Evolutionary conservation across 1,140 invertebrate genomes (phyloP).

Genomic region (Manduca sexta): DNA sequence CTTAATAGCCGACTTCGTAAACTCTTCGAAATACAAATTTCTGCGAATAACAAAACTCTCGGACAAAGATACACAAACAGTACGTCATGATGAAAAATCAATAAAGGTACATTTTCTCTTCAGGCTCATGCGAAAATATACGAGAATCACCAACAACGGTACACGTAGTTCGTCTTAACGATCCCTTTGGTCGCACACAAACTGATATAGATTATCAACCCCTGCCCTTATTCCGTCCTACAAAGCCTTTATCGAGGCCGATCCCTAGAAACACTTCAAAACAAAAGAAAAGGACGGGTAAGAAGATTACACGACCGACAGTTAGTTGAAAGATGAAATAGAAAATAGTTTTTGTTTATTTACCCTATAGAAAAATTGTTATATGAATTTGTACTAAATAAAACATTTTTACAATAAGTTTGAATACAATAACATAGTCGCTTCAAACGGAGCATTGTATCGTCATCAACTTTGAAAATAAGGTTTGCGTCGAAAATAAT

Average conservation of each 20-base stretch:
- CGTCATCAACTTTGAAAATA: constrained; percentile 31
- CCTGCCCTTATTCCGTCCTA: constrained; percentile 22
- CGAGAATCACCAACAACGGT: constrained; percentile 3
- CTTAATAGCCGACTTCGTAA: too few species aligned
- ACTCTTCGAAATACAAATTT: too few species aligned
- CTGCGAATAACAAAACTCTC: too few species aligned
- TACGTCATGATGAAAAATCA: constrained; percentile 13
- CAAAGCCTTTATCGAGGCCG: constrained; percentile 37
- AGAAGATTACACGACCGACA: constrained; percentile 40
- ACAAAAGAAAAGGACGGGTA: constrained; percentile 45
- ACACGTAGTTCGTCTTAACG: constrained; percentile 23
- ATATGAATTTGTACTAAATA: constrained; percentile 1
- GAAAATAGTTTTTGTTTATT: constrained; percentile 24
- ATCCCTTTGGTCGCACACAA: constrained; percentile 36
- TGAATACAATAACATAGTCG: not conserved
- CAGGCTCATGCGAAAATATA: constrained; percentile 5
- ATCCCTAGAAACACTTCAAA: constrained; percentile 43
- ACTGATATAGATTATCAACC: constrained; percentile 53
- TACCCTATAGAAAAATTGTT: not conserved
- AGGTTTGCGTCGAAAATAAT: constrained; percentile 39
- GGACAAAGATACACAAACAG: constrained; percentile 2
- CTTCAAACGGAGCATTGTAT: constrained; percentile 1
- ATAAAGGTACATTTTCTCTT: constrained; percentile 7
- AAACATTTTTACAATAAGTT: not conserved
- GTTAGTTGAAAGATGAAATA: constrained; percentile 28